Evolutionary conservation across 2,797 vertebrate genomes (phyloP).

Genomic region (Fistularia tabacaria): DNA sequence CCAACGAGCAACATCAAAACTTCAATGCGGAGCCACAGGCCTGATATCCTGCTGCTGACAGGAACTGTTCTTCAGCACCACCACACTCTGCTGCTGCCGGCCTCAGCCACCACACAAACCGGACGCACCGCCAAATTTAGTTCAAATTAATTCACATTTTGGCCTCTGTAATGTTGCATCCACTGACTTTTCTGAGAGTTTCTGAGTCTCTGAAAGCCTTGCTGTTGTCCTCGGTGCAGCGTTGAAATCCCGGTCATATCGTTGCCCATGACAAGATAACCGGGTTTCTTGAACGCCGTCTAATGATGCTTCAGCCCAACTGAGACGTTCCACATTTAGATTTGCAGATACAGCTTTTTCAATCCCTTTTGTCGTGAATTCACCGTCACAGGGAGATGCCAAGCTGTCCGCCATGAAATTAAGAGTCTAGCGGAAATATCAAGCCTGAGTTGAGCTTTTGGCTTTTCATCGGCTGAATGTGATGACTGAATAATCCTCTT

Average conservation of each 20-base stretch:
- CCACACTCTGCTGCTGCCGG: not conserved
- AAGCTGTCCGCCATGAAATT: no score
- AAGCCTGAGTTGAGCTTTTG: slow-evolving; percentile 18
- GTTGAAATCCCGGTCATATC: no score
- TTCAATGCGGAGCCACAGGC: no score
- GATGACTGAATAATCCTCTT: slow-evolving; percentile 29
- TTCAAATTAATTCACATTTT: no score
- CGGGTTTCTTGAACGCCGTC: slow-evolving; percentile 19
- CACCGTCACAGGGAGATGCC: no score
- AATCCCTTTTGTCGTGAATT: no score
- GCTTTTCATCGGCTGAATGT: slow-evolving; percentile 29
- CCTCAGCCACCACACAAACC: not conserved
- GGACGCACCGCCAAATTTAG: no score
- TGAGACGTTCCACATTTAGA: not conserved
- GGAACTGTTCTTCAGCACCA: slow-evolving; percentile 77
- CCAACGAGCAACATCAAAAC: no score
- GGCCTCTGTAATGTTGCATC: not conserved
- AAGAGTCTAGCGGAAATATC: no score
- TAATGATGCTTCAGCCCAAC: no score
- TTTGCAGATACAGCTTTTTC: not conserved
- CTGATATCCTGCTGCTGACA: not conserved
- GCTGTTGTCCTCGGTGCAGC: slow-evolving; percentile 57
- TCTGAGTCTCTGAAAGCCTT: slow-evolving; percentile 61
- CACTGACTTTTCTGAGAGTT: slow-evolving; percentile 70
- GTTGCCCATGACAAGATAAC: no score